Evolutionary conservation across 1,140 invertebrate species (phyloP).

Genomic region (Asobara japonica): DNA sequence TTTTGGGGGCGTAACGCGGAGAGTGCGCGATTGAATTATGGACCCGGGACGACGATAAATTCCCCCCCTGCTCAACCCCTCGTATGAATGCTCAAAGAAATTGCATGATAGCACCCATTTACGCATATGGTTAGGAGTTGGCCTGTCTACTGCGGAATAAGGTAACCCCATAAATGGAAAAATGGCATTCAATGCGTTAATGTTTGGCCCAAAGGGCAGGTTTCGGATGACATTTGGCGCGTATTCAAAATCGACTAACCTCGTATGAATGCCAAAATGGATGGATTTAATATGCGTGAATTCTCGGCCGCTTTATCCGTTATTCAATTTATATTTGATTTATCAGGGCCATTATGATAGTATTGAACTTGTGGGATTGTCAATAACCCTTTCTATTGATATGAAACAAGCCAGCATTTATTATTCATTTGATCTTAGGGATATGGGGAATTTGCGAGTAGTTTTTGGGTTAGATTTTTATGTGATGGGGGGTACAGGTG

Average conservation of each 20-base stretch:
- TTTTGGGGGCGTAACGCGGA: constrained; percentile 8
- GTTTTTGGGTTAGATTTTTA: too few species aligned
- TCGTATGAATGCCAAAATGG: constrained; percentile 32
- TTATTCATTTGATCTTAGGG: neutral
- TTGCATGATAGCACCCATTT: constrained; percentile 46
- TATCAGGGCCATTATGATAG: neutral
- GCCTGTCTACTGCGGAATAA: neutral
- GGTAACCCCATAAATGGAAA: neutral
- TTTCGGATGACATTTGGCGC: constrained; percentile 22
- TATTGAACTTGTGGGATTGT: neutral
- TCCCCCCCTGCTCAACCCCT: constrained; percentile 38
- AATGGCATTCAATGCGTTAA: constrained; percentile 1
- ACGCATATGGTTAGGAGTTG: constrained; percentile 47
- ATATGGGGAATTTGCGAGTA: neutral
- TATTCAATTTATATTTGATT: neutral
- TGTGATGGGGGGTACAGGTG: too few species aligned
- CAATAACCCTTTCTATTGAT: neutral
- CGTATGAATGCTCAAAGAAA: constrained; percentile 47
- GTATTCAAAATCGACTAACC: constrained; percentile 22
- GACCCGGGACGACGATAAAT: constrained; percentile 44
- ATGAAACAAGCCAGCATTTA: neutral
- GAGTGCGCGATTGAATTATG: constrained; percentile 32
- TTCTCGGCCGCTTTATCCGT: neutral
- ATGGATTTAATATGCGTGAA: constrained; percentile 29
- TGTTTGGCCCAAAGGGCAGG: neutral